Evolutionary conservation across 2,113 vertebrate genomes (phyloP), one percentile per base, ranked within the genome.

Genomic region (Charina bottae): DNA sequence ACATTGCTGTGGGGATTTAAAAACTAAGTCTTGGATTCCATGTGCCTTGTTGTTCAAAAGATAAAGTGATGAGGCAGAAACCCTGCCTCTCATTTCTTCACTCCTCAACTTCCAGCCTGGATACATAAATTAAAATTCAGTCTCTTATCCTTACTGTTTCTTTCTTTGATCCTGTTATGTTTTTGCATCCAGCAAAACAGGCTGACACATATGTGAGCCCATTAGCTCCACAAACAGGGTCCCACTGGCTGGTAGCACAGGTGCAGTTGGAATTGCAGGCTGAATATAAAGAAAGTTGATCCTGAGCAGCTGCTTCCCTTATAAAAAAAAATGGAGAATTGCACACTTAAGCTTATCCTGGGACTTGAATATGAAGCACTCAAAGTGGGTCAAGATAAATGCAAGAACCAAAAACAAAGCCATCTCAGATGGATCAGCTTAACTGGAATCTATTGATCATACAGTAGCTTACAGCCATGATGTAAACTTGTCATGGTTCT

Each of bases 141-240:
- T 72, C 0, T 83, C 13, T 89, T 58, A 68, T 92, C 1, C 98
- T 97, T 97, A 99, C 98, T 2, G 46, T 98, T 88, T 96, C 93
- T 92, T 96, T 98, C 59, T 97, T 97, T 0, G 88, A 93, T 94
- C 97, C 98, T 21, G 90, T 96, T 1, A 97, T 97, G 83, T 90
- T 24, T 11, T 93, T 95, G 64, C 99, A 99, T 59, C 99, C 98
- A 12, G 99, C 99, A 89, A 99, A 94, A 94, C 99, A 99, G 0
- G 99, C 98, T 0, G 98, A 98, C 21, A 97, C 21, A 0, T 99
- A 99, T 0, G 98, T 99, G 93, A 99, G 92, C 64, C 98, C 98
- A 2, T 98, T 98, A 88, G 96, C 96, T 11, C 98, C 98, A 93
- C 99, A 99, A 88, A 99, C 97, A 0, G 99, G 99, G 60, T 99